Percentiles rank a stretch among this genome's conserved stretches.
These are phyloP conservation scores for Agrypnia vestita DNA, from an alignment of 1,140 invertebrate species.

Conservation along the genomic window DNA sequence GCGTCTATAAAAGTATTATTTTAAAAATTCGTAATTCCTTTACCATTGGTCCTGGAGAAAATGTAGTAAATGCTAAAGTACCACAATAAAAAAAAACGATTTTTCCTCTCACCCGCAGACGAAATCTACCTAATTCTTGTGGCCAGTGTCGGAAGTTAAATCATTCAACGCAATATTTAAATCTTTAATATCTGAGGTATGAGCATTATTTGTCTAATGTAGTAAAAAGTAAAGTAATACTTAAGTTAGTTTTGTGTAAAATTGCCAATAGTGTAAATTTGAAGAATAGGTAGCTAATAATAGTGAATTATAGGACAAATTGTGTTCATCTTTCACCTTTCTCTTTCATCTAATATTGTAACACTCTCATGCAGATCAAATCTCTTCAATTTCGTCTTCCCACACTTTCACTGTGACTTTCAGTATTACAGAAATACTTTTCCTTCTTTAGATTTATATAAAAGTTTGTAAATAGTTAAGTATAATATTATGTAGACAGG, in stretches of 20 bases:
- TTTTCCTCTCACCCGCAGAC: too few relatives aligned
- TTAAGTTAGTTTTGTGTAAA: neutral
- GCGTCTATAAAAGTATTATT: too few relatives aligned
- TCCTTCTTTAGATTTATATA: neutral
- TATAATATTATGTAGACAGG: neutral
- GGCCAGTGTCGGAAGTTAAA: too few relatives aligned
- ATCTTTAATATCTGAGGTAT: too few relatives aligned
- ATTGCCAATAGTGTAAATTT: conserved; percentile 16
- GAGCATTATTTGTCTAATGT: too few relatives aligned
- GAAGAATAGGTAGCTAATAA: conserved; percentile 6
- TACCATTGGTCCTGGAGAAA: too few relatives aligned
- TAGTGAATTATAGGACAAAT: conserved; percentile 42
- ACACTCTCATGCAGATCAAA: neutral
- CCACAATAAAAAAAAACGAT: too few relatives aligned
- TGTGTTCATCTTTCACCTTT: conserved; percentile 34
- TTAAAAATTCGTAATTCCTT: too few relatives aligned
- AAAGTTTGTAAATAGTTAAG: conserved; percentile 34
- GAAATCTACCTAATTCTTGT: too few relatives aligned
- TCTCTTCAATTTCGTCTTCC: conserved; percentile 25
- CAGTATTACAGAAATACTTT: conserved; percentile 40
- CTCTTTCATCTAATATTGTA: neutral
- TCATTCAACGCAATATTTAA: too few relatives aligned
- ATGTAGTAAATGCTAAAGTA: too few relatives aligned
- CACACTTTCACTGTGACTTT: conserved; percentile 38
- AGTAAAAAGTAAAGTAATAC: too few relatives aligned